phyloP scores from a whole-genome alignment of 2,113 vertebrate genomes.

The Sciurus niger region DNA sequence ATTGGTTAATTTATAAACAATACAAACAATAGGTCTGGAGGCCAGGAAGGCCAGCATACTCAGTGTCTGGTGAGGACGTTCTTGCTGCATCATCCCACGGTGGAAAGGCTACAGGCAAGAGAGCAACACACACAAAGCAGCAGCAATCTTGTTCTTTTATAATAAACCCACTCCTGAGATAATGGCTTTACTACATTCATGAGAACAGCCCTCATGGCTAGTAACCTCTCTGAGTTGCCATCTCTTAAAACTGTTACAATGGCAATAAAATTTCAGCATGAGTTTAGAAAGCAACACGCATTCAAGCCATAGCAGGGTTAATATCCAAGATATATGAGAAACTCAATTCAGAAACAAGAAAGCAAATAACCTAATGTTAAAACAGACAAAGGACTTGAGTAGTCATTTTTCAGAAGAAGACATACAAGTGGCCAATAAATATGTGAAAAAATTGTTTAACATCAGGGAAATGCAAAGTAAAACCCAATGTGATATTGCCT shows the following conservation, averaged over 20 bases:
- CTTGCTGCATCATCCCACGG: not conserved
- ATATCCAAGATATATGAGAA: too few relatives aligned
- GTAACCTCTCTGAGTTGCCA: too few relatives aligned
- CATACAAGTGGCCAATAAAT: not conserved
- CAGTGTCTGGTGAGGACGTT: not conserved
- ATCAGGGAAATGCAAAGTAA: not conserved
- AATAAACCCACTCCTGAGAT: not conserved
- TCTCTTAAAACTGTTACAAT: too few relatives aligned
- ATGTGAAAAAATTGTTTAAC: not conserved
- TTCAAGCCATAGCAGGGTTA: too few relatives aligned
- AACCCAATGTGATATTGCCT: not conserved
- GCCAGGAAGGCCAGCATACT: not conserved
- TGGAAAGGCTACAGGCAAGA: not conserved
- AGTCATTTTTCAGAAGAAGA: not conserved
- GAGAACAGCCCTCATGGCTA: too few relatives aligned
- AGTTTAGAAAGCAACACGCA: too few relatives aligned
- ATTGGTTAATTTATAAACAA: not conserved
- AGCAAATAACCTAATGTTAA: too few relatives aligned
- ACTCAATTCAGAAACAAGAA: too few relatives aligned
- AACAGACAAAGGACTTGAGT: too few relatives aligned
- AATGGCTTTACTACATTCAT: not conserved
- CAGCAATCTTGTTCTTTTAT: not conserved
- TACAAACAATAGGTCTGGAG: not conserved
- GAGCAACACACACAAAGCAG: not conserved
- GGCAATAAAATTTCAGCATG: too few relatives aligned